Evolutionary conservation across 2,113 vertebrate genomes (phyloP), one percentile per base, ranked within the genome.

Genomic region (Hippocampus zosterae): DNA sequence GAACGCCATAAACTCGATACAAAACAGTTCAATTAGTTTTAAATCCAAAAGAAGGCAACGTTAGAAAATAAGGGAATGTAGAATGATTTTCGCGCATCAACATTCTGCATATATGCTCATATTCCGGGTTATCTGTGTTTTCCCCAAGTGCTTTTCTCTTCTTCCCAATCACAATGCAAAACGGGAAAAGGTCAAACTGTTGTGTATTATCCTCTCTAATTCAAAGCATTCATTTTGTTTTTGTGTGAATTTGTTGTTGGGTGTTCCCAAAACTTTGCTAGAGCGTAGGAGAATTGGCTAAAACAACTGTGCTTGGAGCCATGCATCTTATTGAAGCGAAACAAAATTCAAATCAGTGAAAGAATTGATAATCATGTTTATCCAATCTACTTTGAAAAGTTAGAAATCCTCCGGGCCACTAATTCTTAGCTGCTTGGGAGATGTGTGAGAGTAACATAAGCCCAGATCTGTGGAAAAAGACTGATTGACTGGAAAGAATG

Each of bases 401-500:
- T 70, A 3, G 8, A 63, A 62, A 60, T 42, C 33, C 16, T 53
- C 13, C 16, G 13, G 23, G 33, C 73, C 67, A 50, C 48, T 59
- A 21, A 61, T 68, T 71, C 68, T 37, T 42, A 77, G 56, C n/a
- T 56, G 67, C 68, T 76, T 73, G 72, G 77, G 75, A 72, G 66
- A 81, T 12, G 67, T 78, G 50, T 68, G 73, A 23, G 66, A 74
- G 37, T 70, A 70, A 81, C 73, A 60, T 60, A 71, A 70, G 76
- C 69, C 61, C 59, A 44, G 64, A 73, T 68, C 80, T 68, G 72
- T 37, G 40, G 77, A 50, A 57, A 66, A 78, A 78, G 48, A 73
- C 59, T 69, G 74, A 82, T 79, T 77, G 81, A 85, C 74, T 76
- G 67, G 48, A 37, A 73, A 66, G 72, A 72, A 41, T 27, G 44